These are phyloP conservation scores for Rhyacichthys aspro DNA, from an alignment of 2,797 vertebrate genomes.

Conservation along the genomic window DNA sequence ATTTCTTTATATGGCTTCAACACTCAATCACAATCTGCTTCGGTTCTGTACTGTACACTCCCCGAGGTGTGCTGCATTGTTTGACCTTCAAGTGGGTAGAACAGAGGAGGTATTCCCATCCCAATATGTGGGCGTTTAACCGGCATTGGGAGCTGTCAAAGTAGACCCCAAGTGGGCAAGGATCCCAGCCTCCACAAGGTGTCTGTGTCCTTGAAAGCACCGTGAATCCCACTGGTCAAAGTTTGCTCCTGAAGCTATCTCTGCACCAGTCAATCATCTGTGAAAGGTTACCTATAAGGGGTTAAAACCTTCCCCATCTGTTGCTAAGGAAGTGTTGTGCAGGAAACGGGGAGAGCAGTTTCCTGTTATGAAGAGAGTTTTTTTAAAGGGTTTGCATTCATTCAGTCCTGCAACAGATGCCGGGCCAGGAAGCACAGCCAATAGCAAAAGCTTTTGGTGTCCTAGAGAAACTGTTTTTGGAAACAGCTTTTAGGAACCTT, in stretches of 20 bases:
- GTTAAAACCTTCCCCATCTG: slow-evolving; percentile 90
- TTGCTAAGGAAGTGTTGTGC: slow-evolving; percentile 94
- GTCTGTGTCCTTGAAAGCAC: slow-evolving; percentile 73
- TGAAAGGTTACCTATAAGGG: slow-evolving; percentile 70
- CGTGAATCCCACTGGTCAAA: slow-evolving; percentile 34
- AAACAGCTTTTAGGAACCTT: slow-evolving; percentile 72
- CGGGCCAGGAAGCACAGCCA: slow-evolving; percentile 84
- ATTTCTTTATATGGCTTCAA: slow-evolving; percentile 57
- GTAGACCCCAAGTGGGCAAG: slow-evolving; percentile 55
- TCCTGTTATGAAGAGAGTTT: slow-evolving; percentile 98
- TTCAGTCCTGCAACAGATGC: slow-evolving; percentile 90
- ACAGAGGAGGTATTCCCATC: slow-evolving; percentile 39
- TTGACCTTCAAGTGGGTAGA: slow-evolving; percentile 72
- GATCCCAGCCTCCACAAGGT: slow-evolving; percentile 57
- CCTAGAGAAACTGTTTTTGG: slow-evolving; percentile 70
- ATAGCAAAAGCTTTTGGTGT: slow-evolving; percentile 75
- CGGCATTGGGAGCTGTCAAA: slow-evolving; percentile 70
- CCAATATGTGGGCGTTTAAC: slow-evolving; percentile 58
- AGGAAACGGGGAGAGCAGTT: slow-evolving; percentile 97
- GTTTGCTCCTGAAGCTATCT: slow-evolving; percentile 52
- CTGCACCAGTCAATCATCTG: slow-evolving; percentile 53
- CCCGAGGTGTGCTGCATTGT: slow-evolving; percentile 51
- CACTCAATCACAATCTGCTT: slow-evolving; percentile 48
- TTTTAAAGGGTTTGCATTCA: slow-evolving; percentile 88
- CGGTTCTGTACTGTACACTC: slow-evolving; percentile 41